Conservation (phyloP, 2,888 invertebrate species). For the Toxonevra muliebris region DNA sequence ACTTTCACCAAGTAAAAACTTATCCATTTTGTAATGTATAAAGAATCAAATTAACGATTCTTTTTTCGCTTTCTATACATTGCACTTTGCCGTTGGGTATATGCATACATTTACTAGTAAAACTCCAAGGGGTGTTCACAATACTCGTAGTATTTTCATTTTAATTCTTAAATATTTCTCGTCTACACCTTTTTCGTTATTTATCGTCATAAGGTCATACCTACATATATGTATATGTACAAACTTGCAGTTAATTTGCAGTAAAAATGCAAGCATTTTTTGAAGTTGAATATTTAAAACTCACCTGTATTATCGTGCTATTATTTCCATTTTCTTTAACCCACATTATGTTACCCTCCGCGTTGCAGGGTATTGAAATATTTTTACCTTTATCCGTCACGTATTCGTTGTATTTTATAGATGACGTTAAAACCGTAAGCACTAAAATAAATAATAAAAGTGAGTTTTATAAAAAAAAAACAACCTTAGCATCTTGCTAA, state of each 20-base stretch:
- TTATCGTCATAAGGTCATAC: neutral
- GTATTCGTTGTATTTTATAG: conserved; percentile 65
- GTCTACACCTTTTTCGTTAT: neutral
- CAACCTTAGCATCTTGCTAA: neutral
- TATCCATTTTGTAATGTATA: too few relatives aligned
- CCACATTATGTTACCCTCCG: conserved; percentile 63
- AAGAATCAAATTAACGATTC: too few relatives aligned
- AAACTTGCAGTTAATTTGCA: too few relatives aligned
- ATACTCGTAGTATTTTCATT: too few relatives aligned
- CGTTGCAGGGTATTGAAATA: conserved; percentile 63
- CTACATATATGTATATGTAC: neutral
- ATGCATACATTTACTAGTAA: too few relatives aligned
- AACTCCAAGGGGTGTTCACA: too few relatives aligned
- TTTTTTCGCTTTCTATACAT: too few relatives aligned
- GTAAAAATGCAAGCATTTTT: too few relatives aligned
- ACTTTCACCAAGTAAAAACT: too few relatives aligned
- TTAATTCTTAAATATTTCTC: too few relatives aligned
- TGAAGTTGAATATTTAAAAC: conserved; percentile 3
- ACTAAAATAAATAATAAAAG: conserved; percentile 46
- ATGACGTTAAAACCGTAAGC: conserved; percentile 63
- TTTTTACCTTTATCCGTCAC: conserved; percentile 64
- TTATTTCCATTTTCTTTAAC: conserved; percentile 61
- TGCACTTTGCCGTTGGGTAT: too few relatives aligned
- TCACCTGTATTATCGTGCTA: conserved; percentile 61
- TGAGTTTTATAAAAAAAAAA: neutral